Percentiles rank a stretch among this genome's conserved stretches.
Evolutionary conservation across 2,888 invertebrate genomes (phyloP).

Genomic region (Boloria euphrosyne): DNA sequence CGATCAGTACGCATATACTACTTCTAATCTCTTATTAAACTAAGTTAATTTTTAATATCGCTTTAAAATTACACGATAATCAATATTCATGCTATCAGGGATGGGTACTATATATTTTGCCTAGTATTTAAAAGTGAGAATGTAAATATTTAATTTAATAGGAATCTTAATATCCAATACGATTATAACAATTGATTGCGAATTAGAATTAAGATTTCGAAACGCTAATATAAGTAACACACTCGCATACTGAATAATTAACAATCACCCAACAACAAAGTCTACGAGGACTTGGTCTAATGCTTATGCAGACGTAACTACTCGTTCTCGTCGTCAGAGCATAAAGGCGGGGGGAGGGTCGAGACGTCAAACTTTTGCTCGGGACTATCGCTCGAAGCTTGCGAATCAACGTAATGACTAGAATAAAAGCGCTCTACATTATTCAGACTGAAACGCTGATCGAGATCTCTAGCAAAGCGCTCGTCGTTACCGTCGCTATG

Average conservation of each 20-base stretch:
- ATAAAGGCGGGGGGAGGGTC: slow-evolving; percentile 89
- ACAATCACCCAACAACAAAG: slow-evolving; percentile 53
- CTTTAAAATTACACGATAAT: slow-evolving; percentile 56
- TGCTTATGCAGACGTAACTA: slow-evolving; percentile 45
- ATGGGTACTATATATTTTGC: slow-evolving; percentile 69
- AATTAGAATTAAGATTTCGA: slow-evolving; percentile 63
- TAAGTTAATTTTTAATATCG: slow-evolving; percentile 60
- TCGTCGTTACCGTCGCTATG: slow-evolving; percentile 53
- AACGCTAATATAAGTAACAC: slow-evolving; percentile 54
- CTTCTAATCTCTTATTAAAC: slow-evolving; percentile 65
- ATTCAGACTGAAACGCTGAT: slow-evolving; percentile 76
- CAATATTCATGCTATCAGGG: slow-evolving; percentile 64
- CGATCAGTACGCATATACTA: slow-evolving; percentile 63
- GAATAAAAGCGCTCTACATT: slow-evolving; percentile 77
- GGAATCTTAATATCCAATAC: slow-evolving; percentile 61
- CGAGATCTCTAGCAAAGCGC: slow-evolving; percentile 67
- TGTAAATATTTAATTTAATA: slow-evolving; percentile 67
- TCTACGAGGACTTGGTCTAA: slow-evolving; percentile 41
- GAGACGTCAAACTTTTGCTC: slow-evolving; percentile 89
- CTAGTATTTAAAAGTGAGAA: slow-evolving; percentile 54
- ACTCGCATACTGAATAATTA: slow-evolving; percentile 51
- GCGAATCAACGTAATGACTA: slow-evolving; percentile 81
- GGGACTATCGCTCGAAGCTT: slow-evolving; percentile 85
- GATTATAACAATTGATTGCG: slow-evolving; percentile 68
- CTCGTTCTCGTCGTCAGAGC: slow-evolving; percentile 88